Evolutionary conservation across 2,797 vertebrate species (phyloP).

Genomic region (Typhlichthys eigenmanni): DNA sequence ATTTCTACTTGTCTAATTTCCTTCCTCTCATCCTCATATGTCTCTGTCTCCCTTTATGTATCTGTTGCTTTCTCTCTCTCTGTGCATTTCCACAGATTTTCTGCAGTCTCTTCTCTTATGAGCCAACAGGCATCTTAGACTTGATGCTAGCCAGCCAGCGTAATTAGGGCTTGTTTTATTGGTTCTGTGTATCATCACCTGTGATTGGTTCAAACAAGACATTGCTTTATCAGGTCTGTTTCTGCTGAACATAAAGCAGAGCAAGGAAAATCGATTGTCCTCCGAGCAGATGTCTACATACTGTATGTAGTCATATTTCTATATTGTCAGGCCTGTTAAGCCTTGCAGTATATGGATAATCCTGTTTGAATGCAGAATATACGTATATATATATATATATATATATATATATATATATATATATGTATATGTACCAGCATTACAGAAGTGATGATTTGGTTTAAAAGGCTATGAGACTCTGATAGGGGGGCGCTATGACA

Average conservation of each 20-base stretch:
- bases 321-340: neutral
- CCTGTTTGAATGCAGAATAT: no score
- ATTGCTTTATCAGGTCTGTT: constrained; percentile 50
- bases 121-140: constrained; percentile 8
- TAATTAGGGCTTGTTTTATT: constrained; percentile 51
- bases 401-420: no score
- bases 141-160: constrained; percentile 64
- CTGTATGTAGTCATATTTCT: neutral
- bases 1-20: no score
- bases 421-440: no score
- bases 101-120: neutral
- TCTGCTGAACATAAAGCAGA: constrained; percentile 47
- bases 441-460: no score
- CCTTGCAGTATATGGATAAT: no score
- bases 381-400: no score
- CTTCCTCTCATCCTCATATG: neutral
- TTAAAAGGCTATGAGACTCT: no score
- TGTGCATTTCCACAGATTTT: neutral
- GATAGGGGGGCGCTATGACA: no score
- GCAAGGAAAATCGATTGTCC: constrained; percentile 7
- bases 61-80: neutral
- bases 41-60: no score
- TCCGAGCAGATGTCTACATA: constrained; percentile 35
- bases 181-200: constrained; percentile 63
- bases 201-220: constrained; percentile 66